These are phyloP conservation scores for Drosophila repletoides DNA, from an alignment of 1,140 invertebrate species.

Conservation along the genomic window DNA sequence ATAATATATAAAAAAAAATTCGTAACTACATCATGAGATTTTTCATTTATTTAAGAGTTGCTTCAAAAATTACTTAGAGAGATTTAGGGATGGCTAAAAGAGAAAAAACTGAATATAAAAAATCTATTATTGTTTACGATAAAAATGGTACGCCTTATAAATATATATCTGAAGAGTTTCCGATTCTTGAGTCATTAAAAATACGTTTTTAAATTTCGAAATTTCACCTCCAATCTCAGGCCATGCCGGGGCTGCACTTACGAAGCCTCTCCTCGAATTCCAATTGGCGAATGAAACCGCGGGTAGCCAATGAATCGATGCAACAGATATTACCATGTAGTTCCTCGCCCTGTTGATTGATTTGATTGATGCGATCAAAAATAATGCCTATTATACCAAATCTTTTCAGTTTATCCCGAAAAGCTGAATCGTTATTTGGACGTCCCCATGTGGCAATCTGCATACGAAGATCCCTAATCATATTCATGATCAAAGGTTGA, in stretches of 20 bases:
- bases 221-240: background rate
- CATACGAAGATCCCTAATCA: slow-evolving; percentile 18
- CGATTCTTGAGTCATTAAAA: too few species aligned
- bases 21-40: too few species aligned
- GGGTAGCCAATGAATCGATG: slow-evolving; percentile 39
- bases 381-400: slow-evolving; percentile 41
- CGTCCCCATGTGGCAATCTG: slow-evolving; percentile 23
- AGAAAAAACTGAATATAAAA: too few species aligned
- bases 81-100: too few species aligned
- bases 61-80: too few species aligned
- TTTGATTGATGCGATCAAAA: slow-evolving; percentile 57
- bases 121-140: too few species aligned
- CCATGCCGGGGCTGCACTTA: slow-evolving; percentile 25
- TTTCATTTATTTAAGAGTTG: too few species aligned
- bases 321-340: slow-evolving; percentile 33
- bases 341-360: slow-evolving; percentile 36
- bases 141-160: too few species aligned
- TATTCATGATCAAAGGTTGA: slow-evolving; percentile 85
- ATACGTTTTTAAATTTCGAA: too few species aligned
- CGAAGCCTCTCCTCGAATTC: slow-evolving; percentile 24
- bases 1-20: too few species aligned
- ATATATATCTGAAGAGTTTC: too few species aligned
- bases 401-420: slow-evolving; percentile 5
- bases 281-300: slow-evolving; percentile 2
- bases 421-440: background rate